phyloP scores from a whole-genome alignment of 2,113 vertebrate genomes.

The Callipepla californica region DNA sequence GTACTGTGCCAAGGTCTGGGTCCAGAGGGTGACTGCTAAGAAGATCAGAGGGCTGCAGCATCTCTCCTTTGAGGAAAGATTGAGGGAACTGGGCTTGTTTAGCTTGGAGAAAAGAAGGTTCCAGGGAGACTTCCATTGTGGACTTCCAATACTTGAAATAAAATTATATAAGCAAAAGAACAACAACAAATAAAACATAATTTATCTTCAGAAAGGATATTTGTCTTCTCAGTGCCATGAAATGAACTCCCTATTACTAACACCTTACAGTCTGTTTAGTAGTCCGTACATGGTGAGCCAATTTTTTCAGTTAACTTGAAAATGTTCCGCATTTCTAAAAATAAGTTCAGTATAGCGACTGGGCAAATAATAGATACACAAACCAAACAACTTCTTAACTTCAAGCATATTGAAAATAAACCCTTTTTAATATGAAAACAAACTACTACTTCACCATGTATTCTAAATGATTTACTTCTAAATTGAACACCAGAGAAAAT shows the following conservation, averaged over 20 bases:
- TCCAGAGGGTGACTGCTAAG: too few species aligned
- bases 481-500: background rate
- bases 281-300: background rate
- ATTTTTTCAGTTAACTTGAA: background rate
- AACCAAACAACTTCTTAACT: background rate
- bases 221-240: background rate
- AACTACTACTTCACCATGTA: background rate
- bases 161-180: background rate
- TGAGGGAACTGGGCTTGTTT: too few species aligned
- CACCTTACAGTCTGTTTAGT: background rate
- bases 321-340: rapidly evolving
- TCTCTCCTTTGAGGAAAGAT: too few species aligned
- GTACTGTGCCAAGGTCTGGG: too few species aligned
- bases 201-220: background rate
- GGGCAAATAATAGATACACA: background rate
- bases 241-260: background rate
- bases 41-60: too few species aligned
- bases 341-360: background rate
- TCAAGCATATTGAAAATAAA: background rate
- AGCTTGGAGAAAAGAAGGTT: too few species aligned
- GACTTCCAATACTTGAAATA: too few species aligned
- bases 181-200: background rate
- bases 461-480: background rate
- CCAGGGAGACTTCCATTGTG: too few species aligned
- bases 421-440: background rate